Evolutionary conservation across 1,140 invertebrate genomes (phyloP), one percentile per base, ranked within the genome.

Genomic region (Sitobion miscanthi): DNA sequence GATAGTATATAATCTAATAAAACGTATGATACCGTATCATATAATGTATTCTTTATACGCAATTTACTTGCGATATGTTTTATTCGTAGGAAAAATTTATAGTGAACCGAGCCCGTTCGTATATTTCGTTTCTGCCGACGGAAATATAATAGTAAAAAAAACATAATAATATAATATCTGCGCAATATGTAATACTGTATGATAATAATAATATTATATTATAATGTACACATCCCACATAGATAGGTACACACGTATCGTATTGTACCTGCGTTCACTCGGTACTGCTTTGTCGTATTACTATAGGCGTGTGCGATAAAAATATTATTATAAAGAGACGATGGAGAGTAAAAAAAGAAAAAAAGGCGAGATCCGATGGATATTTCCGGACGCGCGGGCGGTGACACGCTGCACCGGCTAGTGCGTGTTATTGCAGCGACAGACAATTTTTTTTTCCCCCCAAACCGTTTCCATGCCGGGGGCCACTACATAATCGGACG

Each of bases 61-160:
- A 87, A 87, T 87, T 87, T 87, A 87, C 42, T 49, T 87, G 35
- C 45, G 30, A 89, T 35, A 42, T 23, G 49, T 89, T 42, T 89
- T 89, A 89, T 57, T 89, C 9, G 88, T 4, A 77, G 30, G 57
- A 89, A 54, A 42, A 42, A 42, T 42, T 0, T 42, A 42, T 17
- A 89, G 88, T 25, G 35, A 57, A 89, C 88, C 49, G n/a, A 54
- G 7, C 35, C 49, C 6, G 49, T 86, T 87, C 38, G 83, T 87
- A 47, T 45, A 47, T 47, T 89, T 23, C 85, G 85, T 47, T 86
- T 86, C 45, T 25, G 25, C 38, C 38, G 87, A 54, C n/a, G 49
- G 52, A 54, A 89, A 89, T 89, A 54, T 54, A 89, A 42, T 42
- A 42, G 3, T 4, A 42, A 42, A 42, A 4, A 54, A 88, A 30